Evolutionary conservation across 2,797 vertebrate species (phyloP).

Genomic region (Ispidina lecontei): DNA sequence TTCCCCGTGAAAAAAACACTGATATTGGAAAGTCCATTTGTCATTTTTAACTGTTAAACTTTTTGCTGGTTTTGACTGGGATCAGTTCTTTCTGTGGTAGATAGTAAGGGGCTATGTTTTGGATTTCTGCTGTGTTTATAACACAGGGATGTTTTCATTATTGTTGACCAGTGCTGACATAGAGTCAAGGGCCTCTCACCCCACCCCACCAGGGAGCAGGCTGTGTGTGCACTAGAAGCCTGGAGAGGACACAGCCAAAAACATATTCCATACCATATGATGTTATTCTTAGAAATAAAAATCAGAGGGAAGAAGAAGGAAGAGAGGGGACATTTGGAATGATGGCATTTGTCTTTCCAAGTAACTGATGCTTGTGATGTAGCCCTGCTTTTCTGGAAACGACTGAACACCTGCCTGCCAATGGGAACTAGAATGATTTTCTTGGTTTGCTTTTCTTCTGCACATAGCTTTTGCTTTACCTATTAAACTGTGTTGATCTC

Average conservation of each 20-base stretch:
- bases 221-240: not conserved
- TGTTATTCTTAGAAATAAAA: not conserved
- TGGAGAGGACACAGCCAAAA: not conserved
- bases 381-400: not conserved
- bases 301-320: not conserved
- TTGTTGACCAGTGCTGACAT: not conserved
- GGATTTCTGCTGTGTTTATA: not conserved
- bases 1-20: not conserved
- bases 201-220: not conserved
- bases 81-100: not conserved
- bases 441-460: not conserved
- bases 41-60: not conserved
- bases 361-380: not conserved
- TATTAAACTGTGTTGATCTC: not conserved
- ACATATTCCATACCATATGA: not conserved
- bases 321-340: not conserved
- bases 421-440: not conserved
- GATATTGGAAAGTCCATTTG: not conserved
- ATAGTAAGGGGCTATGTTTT: not conserved
- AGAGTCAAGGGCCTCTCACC: not conserved
- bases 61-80: not conserved
- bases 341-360: not conserved
- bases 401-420: not conserved
- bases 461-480: not conserved
- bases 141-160: not conserved